These are phyloP conservation scores for Drosophila gunungcola DNA, from an alignment of 1,140 invertebrate species.

Conservation along the genomic window DNA sequence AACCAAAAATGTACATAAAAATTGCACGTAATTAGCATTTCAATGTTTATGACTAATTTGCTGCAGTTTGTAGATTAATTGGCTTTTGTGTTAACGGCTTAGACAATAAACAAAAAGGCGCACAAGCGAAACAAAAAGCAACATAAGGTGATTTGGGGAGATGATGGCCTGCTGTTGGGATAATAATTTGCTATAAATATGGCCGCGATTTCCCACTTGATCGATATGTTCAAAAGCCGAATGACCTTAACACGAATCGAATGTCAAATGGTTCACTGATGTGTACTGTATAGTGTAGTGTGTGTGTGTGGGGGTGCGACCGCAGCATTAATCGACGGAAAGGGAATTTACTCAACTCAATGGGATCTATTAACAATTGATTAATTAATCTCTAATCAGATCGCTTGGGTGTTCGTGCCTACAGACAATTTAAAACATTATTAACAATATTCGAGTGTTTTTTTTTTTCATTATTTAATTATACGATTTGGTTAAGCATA, in stretches of 20 bases:
- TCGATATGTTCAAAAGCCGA: slow-evolving; percentile 31
- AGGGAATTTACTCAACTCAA: slow-evolving; percentile 28
- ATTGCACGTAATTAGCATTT: slow-evolving; percentile 79
- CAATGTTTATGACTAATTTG: slow-evolving; percentile 76
- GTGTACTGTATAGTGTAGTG: slow-evolving; percentile 2
- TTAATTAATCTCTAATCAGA: slow-evolving; percentile 15
- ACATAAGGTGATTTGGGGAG: slow-evolving; percentile 33
- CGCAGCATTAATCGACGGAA: slow-evolving; percentile 38
- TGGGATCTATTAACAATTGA: slow-evolving; percentile 36
- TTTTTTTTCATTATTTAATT: slow-evolving; percentile 2
- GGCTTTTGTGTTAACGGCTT: slow-evolving; percentile 68
- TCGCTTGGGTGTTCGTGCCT: slow-evolving; percentile 2
- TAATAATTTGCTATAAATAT: slow-evolving; percentile 52
- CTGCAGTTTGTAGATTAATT: slow-evolving; percentile 78
- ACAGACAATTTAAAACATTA: slow-evolving; percentile 10
- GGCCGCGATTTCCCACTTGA: slow-evolving; percentile 21
- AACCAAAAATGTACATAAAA: slow-evolving; percentile 62
- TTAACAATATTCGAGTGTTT: neutral
- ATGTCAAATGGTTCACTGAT: slow-evolving; percentile 38
- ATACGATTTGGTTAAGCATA: neutral
- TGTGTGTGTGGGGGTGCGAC: slow-evolving; percentile 26
- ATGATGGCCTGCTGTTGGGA: slow-evolving; percentile 34
- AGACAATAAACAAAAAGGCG: slow-evolving; percentile 37
- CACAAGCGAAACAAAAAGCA: slow-evolving; percentile 4
- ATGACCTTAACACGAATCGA: slow-evolving; percentile 46